phyloP scores from a whole-genome alignment of 2,113 vertebrate genomes.

The Acinonyx jubatus region DNA sequence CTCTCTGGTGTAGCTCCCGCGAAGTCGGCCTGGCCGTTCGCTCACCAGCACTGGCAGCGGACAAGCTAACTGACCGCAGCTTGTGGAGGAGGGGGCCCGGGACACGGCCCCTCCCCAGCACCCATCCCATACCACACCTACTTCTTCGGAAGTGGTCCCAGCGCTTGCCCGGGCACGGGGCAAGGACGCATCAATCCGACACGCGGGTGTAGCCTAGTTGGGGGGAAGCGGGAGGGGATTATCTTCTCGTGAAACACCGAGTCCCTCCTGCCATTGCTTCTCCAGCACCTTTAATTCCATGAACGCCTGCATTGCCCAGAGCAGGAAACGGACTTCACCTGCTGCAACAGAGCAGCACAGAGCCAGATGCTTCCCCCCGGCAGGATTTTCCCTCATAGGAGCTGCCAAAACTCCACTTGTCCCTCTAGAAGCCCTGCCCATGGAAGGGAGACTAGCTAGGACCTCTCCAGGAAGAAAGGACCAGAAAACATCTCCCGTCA shows the following conservation, averaged over 20 bases:
- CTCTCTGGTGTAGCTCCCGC: rapidly evolving
- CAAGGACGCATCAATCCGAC: neutral
- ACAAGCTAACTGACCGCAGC: neutral
- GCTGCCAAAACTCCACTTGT: rapidly evolving
- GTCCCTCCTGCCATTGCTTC: rapidly evolving
- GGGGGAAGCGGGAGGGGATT: rapidly evolving
- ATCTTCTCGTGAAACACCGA: neutral
- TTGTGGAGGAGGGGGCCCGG: neutral
- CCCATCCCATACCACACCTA: neutral
- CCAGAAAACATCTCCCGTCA: rapidly evolving
- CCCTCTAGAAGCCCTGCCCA: neutral
- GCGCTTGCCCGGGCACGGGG: neutral
- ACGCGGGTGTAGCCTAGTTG: neutral
- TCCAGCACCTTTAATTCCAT: rapidly evolving
- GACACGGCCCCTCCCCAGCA: neutral
- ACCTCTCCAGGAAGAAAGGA: neutral
- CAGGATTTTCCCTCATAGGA: neutral
- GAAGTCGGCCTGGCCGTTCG: neutral
- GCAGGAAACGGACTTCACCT: neutral
- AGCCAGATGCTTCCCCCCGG: rapidly evolving
- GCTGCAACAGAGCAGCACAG: rapidly evolving
- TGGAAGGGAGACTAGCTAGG: neutral
- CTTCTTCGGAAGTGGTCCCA: neutral
- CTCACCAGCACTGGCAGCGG: too few relatives aligned
- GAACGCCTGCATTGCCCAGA: rapidly evolving